Evolutionary conservation across 2,888 invertebrate species (phyloP).

Genomic region (Coleophora flavipennella): DNA sequence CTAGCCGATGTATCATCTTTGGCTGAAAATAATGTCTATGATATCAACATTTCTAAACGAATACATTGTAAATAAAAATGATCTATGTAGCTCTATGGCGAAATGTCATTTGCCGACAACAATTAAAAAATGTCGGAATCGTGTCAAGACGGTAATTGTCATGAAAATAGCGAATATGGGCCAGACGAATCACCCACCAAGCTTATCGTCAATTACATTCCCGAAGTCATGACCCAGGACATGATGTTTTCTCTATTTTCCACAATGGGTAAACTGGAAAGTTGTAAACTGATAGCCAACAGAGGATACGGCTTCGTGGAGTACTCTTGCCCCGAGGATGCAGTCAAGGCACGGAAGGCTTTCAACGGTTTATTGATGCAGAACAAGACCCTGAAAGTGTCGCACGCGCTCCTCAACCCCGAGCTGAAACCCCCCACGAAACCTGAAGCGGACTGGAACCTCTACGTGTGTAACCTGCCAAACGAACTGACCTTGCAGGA

Average conservation of each 20-base stretch:
- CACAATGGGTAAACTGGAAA: conserved; percentile 72
- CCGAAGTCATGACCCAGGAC: conserved; percentile 73
- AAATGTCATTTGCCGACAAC: conserved; percentile 73
- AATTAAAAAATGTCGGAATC: conserved; percentile 75
- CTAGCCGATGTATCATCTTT: too few relatives aligned
- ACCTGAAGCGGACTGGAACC: conserved; percentile 72
- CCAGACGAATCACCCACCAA: conserved; percentile 71
- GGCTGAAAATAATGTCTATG: too few relatives aligned
- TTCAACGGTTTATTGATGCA: conserved; percentile 70
- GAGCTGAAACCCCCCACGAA: conserved; percentile 66
- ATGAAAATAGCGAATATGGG: conserved; percentile 70
- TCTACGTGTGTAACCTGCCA: conserved; percentile 71
- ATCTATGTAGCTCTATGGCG: conserved; percentile 37
- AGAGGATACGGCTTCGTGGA: conserved; percentile 72
- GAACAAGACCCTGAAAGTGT: conserved; percentile 70
- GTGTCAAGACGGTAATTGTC: conserved; percentile 74
- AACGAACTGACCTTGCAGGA: conserved; percentile 72
- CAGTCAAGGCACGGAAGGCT: conserved; percentile 65
- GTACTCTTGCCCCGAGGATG: conserved; percentile 67
- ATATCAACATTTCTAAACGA: conserved; percentile 36
- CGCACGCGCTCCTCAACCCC: conserved; percentile 65
- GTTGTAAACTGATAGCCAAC: conserved; percentile 72
- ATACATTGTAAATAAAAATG: conserved; percentile 12
- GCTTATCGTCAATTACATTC: conserved; percentile 74
- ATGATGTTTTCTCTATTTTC: conserved; percentile 73